A percentile compares a stretch with the other conserved stretches of the same genome.
phyloP scores from a whole-genome alignment of 23 tunicate species.

The Trididemnum nubilum region DNA sequence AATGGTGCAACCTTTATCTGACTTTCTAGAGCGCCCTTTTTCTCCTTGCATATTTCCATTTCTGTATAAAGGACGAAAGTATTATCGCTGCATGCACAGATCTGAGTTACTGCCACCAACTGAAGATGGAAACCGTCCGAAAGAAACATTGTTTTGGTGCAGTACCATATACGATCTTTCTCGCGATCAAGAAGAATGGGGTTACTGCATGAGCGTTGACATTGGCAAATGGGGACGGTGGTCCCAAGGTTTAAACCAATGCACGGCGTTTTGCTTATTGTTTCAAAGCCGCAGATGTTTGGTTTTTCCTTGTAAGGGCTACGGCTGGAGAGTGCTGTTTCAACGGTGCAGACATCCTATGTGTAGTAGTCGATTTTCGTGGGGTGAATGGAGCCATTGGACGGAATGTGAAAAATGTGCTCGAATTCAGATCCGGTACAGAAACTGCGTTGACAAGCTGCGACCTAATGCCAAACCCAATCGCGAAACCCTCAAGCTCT shows the following conservation, averaged over 20 bases:
- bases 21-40: neutral
- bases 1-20: neutral
- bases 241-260: neutral
- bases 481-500: neutral
- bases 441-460: neutral
- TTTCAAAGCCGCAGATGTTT: constrained; percentile 16
- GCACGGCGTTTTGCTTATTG: constrained; percentile 3
- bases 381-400: constrained; percentile 24
- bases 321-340: neutral
- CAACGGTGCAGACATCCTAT: neutral
- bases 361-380: neutral
- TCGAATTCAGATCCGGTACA: neutral
- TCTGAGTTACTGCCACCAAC: neutral
- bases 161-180: neutral
- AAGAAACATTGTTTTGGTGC: neutral
- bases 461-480: neutral
- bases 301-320: constrained; percentile 10
- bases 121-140: neutral
- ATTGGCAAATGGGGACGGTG: constrained; percentile 23
- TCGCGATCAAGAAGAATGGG: constrained; percentile 12
- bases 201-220: neutral
- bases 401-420: constrained; percentile 2
- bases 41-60: constrained; percentile 38
- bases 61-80: neutral
- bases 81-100: neutral